These are phyloP conservation scores for Ophiothrix spiculata DNA, from an alignment of 35 echinoderm and acorn worm genomes.

Conservation along the genomic window DNA sequence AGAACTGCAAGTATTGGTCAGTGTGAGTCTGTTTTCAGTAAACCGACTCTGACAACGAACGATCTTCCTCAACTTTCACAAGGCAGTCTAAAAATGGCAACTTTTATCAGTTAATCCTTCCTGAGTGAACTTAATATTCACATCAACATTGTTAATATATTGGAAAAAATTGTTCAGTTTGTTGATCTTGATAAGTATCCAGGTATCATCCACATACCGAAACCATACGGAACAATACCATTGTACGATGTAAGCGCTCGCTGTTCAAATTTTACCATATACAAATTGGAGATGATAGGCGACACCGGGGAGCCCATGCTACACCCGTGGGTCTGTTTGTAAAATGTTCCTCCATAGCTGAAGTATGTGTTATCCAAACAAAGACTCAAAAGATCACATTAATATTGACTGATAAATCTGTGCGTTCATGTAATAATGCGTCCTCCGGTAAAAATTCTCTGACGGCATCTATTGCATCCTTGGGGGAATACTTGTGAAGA, in stretches of 20 bases:
- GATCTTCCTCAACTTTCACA: not conserved
- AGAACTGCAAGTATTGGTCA: not conserved
- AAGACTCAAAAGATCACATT: not conserved
- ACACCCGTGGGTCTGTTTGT: not conserved
- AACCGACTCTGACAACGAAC: not conserved
- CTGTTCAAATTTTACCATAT: not conserved
- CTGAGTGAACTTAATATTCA: not conserved
- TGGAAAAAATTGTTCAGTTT: not conserved
- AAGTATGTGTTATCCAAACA: constrained; percentile 2
- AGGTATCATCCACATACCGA: not conserved
- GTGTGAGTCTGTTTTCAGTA: not conserved
- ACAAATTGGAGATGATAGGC: not conserved
- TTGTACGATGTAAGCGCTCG: not conserved
- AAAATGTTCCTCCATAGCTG: not conserved
- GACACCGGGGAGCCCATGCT: not conserved
- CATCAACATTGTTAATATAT: not conserved
- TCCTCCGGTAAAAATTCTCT: not conserved
- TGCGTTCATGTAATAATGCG: not conserved
- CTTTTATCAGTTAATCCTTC: not conserved
- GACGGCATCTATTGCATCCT: not conserved
- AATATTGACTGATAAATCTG: not conserved
- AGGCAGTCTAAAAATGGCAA: not conserved
- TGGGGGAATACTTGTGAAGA: not conserved
- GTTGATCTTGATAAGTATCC: not conserved
- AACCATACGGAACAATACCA: not conserved